phyloP scores from a whole-genome alignment of 2,113 vertebrate species.

The Astatotilapia flaviijosephi region DNA sequence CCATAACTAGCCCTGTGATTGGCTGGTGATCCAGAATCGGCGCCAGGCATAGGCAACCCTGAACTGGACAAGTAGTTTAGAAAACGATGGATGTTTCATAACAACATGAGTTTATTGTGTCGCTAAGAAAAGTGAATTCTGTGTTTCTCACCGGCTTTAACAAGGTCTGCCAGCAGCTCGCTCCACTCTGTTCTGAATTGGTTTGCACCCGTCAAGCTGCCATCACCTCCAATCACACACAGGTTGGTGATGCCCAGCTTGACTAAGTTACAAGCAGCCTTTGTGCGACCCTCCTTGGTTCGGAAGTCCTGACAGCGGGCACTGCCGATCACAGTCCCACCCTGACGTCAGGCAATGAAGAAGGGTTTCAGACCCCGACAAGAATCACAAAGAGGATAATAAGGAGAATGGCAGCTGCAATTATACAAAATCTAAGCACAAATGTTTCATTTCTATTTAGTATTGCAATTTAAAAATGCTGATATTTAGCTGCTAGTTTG shows the following conservation, averaged over 20 bases:
- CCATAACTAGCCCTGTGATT: not conserved
- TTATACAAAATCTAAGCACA: not conserved
- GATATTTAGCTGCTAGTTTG: slow-evolving; percentile 36
- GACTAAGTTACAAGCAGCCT: slow-evolving; percentile 83
- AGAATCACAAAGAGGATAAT: not conserved
- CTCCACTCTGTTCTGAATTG: slow-evolving; percentile 90
- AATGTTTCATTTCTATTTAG: not conserved
- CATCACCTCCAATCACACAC: slow-evolving; percentile 66
- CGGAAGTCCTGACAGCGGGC: slow-evolving; percentile 90
- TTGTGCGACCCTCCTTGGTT: slow-evolving; percentile 80
- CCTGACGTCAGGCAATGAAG: slow-evolving; percentile 61
- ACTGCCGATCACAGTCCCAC: slow-evolving; percentile 92
- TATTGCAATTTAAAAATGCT: slow-evolving; percentile 28
- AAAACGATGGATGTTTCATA: not conserved
- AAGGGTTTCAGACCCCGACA: not conserved
- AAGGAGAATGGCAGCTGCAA: not conserved
- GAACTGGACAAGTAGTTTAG: not conserved
- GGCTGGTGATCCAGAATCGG: not conserved
- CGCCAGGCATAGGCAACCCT: not conserved
- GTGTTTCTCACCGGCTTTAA: slow-evolving; percentile 75
- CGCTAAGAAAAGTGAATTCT: not conserved
- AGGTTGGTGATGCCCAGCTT: slow-evolving; percentile 90
- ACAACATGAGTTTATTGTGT: not conserved
- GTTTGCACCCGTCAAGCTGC: slow-evolving; percentile 85
- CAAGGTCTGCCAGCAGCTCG: slow-evolving; percentile 76